These are phyloP conservation scores for Hydrotaea diabolus DNA, from an alignment of 2,888 invertebrate species.

Conservation along the genomic window DNA sequence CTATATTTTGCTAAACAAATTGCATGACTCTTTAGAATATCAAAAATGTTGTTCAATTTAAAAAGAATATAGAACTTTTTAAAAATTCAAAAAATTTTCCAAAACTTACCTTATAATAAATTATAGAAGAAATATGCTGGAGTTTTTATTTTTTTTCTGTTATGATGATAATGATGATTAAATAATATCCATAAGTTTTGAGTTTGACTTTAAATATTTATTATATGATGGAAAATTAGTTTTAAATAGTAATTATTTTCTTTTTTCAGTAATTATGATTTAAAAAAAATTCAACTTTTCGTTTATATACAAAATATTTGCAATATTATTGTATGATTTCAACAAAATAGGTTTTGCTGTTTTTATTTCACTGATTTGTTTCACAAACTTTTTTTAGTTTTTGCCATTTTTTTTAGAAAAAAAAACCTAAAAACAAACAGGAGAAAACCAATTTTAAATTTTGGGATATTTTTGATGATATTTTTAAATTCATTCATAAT, in stretches of 20 bases:
- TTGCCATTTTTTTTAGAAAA: conserved; percentile 37
- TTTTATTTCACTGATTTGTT: conserved; percentile 30
- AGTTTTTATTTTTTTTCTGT: background rate
- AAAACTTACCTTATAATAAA: conserved; percentile 54
- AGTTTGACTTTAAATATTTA: background rate
- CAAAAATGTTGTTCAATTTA: no score
- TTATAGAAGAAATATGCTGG: conserved; percentile 17
- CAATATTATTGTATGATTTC: conserved; percentile 10
- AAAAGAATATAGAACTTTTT: no score
- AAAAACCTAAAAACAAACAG: background rate
- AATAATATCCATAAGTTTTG: conserved; percentile 50
- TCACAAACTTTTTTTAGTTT: conserved; percentile 48
- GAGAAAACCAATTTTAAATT: background rate
- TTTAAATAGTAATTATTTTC: background rate
- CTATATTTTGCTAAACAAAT: no score
- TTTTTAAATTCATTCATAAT: conserved; percentile 5
- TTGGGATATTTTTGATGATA: background rate
- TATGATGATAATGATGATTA: conserved; percentile 33
- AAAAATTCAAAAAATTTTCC: no score
- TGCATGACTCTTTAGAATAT: no score
- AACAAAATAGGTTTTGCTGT: conserved; percentile 15
- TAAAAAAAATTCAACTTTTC: conserved; percentile 7
- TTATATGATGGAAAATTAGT: conserved; percentile 33
- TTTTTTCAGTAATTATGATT: no score
- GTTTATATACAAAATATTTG: background rate